Conservation (phyloP, 2,888 invertebrate species). For the Hyalella azteca region DNA sequence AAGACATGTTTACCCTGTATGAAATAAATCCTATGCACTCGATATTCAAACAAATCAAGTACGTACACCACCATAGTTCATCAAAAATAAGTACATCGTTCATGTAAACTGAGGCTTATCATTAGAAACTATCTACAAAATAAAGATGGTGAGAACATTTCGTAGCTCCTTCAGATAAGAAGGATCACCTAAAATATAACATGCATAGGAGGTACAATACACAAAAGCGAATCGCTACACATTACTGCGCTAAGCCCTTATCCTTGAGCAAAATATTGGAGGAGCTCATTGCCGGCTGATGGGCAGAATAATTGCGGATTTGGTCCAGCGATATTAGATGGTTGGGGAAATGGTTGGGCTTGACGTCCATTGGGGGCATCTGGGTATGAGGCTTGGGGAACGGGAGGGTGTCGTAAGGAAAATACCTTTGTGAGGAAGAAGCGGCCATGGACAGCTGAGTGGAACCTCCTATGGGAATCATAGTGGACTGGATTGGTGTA, state of each 20-base stretch:
- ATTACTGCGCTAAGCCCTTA: slow-evolving; percentile 60
- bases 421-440: slow-evolving; percentile 64
- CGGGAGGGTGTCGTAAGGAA: slow-evolving; percentile 87
- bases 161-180: slow-evolving; percentile 12
- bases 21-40: slow-evolving; percentile 10
- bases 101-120: neutral
- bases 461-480: slow-evolving; percentile 57
- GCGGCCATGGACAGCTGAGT: slow-evolving; percentile 60
- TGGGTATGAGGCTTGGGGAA: slow-evolving; percentile 73
- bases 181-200: slow-evolving; percentile 6
- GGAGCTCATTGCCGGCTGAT: slow-evolving; percentile 75
- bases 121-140: slow-evolving; percentile 22
- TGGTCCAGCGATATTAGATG: slow-evolving; percentile 94
- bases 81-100: slow-evolving; percentile 16
- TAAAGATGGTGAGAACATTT: slow-evolving; percentile 21
- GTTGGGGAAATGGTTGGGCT: slow-evolving; percentile 75
- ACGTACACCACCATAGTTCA: neutral
- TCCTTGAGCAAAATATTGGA: slow-evolving; percentile 69
- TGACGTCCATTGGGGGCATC: slow-evolving; percentile 63
- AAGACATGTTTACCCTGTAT: slow-evolving; percentile 20
- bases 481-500: slow-evolving; percentile 60
- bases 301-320: slow-evolving; percentile 88
- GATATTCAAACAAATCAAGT: neutral
- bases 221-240: slow-evolving; percentile 21
- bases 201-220: slow-evolving; percentile 27